Base-by-base conservation (phyloP, 92 coral and sea anemone species). In the Epizoanthus illoricatus region DNA sequence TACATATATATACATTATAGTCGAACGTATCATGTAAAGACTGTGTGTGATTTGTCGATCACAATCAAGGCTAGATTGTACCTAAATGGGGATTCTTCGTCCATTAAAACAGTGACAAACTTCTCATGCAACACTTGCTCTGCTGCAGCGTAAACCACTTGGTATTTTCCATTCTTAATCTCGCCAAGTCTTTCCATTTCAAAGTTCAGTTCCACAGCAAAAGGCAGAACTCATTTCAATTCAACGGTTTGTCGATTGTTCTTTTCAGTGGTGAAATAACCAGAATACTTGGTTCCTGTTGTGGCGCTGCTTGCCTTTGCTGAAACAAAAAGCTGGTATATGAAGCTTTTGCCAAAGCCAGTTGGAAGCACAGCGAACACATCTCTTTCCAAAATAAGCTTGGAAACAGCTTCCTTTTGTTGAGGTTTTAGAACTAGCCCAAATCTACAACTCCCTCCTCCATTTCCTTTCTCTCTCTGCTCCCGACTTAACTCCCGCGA, bases 1-100 rank as follows among this genome's bases (percentile, higher is more conserved):
- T 28, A 28, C 36, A 28, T 28, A 2, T 28, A 45, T 45, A 45
- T 45, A 45, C 49, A 45, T 45, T 2, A 7, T 5, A 5, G 49
- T 45, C 69, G 36, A 64, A 72, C 78, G 19, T 56, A 72, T 60
- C 78, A 72, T 39, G 78, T 72, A 6, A 43, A 19, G 6, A 72
- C 60, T 24, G 78, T 72, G 60, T 72, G 58, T 11, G 59, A 16
- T 43, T 72, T 20, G 41, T 72, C 33, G 2, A 43, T 47, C 20
- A 70, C 75, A 5, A 33, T 23, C 54, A 70, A 47, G 36, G 47
- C 18, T 18, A 70, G 73, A 69, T 20, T 21, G 49, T 5, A 5
- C 43, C 75, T 33, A n/a, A 73, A 45, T 43, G 78, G n/a, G 42
- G 15, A 21, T 8, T 47, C 33, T 28, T 28, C 23, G 12, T 28